Percentiles rank a stretch among this genome's conserved stretches.
Conservation (phyloP, 2,797 vertebrate genomes). For the Philypnodon macrostomus region DNA sequence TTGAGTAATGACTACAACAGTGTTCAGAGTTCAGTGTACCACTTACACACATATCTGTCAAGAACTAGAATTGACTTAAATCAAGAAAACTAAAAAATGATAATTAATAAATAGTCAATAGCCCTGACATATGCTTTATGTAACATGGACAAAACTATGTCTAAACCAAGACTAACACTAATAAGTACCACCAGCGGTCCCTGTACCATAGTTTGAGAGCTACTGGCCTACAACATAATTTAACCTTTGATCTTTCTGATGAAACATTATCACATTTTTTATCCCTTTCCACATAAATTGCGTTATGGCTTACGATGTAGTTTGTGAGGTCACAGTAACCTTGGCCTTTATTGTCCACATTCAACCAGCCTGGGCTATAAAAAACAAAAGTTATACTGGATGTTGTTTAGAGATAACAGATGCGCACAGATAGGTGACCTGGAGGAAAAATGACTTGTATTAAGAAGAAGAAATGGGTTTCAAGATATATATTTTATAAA, state of each 20-base stretch:
- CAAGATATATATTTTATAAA: neutral
- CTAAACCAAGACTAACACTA: no score
- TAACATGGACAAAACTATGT: no score
- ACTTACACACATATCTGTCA: no score
- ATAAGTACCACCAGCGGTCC: no score
- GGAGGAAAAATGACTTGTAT: neutral
- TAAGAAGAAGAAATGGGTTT: neutral
- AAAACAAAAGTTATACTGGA: neutral
- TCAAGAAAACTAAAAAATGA: no score
- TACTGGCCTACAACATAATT: neutral
- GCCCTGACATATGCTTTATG: no score
- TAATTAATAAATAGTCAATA: no score
- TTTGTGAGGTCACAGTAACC: neutral
- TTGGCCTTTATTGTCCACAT: slow-evolving; percentile 3
- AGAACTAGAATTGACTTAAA: no score
- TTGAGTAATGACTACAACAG: neutral
- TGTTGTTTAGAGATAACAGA: neutral
- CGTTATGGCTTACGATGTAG: neutral
- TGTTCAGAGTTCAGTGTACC: no score
- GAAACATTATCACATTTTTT: slow-evolving; percentile 1
- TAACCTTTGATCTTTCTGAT: neutral
- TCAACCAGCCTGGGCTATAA: neutral
- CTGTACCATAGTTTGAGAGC: no score
- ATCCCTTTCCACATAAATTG: neutral
- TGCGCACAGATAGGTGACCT: neutral